These are phyloP conservation scores for Zootoca vivipara DNA, from an alignment of 2,113 vertebrate species.

Conservation along the genomic window DNA sequence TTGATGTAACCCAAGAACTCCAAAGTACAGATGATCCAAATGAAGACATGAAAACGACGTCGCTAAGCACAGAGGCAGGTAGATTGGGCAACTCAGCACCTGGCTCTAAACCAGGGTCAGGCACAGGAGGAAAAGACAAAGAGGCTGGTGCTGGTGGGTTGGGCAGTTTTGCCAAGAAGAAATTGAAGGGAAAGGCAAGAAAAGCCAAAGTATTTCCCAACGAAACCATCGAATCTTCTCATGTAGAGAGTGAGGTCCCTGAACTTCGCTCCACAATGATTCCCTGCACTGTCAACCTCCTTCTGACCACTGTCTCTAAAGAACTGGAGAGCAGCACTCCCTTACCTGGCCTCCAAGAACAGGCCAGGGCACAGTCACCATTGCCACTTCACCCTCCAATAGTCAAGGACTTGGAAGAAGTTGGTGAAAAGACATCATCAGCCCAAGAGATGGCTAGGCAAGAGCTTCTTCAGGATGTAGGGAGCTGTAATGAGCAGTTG, in stretches of 20 bases:
- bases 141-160: not conserved
- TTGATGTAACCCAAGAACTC: conserved; percentile 31
- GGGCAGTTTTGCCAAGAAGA: conserved; percentile 27
- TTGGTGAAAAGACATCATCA: not conserved
- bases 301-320: conserved; percentile 53
- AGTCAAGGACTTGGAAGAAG: not conserved
- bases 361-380: fast-evolving
- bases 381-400: not conserved
- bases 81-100: fast-evolving
- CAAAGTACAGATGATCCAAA: not conserved
- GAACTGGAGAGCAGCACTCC: not conserved
- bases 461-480: fast-evolving
- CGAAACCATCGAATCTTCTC: not conserved
- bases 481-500: not conserved
- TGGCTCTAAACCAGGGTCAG: not conserved
- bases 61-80: fast-evolving
- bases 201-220: conserved; percentile 38
- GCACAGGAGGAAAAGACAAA: conserved; percentile 41
- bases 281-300: conserved; percentile 40
- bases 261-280: conserved; percentile 66
- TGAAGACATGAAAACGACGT: not conserved
- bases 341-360: conserved; percentile 7
- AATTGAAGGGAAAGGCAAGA: conserved; percentile 50
- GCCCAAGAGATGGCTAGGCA: not conserved
- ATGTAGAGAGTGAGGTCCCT: conserved; percentile 28